Base-by-base conservation (phyloP, 2,888 invertebrate species). In the Tillus elongatus region DNA sequence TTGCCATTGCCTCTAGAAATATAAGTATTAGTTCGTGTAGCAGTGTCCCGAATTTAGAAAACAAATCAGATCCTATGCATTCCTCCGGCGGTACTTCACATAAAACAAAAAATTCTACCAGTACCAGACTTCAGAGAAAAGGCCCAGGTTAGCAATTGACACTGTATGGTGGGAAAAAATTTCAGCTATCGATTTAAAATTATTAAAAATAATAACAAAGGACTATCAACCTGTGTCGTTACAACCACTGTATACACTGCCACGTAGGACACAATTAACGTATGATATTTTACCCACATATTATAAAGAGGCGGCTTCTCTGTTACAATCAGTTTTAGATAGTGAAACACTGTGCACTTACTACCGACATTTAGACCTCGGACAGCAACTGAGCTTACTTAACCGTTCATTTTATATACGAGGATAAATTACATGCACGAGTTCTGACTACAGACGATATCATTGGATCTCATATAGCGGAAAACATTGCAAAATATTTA, bases 351-450 rank as follows among this genome's bases (percentile, higher is more conserved):
- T 33, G 51, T 19, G 38, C 48, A 14, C 33, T 52, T 14, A 55
- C 54, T 4, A 53, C 54, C 14, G 52, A 55, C 33, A 50, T 54
- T 3, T n/a, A n/a, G n/a, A 47, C 47, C 8, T 56, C 52, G 1
- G 50, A 52, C 30, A 44, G 42, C 33, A 49, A 45, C 16, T 46
- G 29, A 30, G 28, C 45, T 1, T 56, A 49, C 37, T 32, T 51
- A 3, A 50, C 49, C 8, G 44, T 50, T n/a, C 52, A 54, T 43
- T 54, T 54, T 43, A 51, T 51, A 28, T 39, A 34, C 32, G 24
- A 49, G 19, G 34, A 45, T 30, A 37, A 35, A 44, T 28, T 49
- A 14, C 24, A 32, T 4, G 19, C 47, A 3, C 32, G 6, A 2
- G 45, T 46, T 30, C 33, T 51, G 31, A 42, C 39, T 2, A 53